Evolutionary conservation across 2,113 vertebrate species (phyloP), one percentile per base, ranked within the genome.

Genomic region (Perca flavescens): DNA sequence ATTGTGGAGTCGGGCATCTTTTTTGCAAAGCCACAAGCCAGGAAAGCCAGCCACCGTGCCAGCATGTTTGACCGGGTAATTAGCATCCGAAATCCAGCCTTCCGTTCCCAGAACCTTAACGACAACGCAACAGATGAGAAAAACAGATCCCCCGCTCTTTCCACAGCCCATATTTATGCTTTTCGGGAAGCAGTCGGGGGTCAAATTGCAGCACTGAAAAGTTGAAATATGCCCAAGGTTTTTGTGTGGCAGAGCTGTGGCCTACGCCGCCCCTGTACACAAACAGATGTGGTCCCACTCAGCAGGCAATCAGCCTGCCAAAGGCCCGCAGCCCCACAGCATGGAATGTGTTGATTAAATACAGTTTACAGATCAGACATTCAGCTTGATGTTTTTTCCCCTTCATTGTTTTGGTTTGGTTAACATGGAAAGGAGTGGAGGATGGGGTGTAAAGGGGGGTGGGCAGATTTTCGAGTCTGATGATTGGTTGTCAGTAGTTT

Each of bases 331-430:
- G 73, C 79, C 83, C 80, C 80, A 31, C 82, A 70, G 40, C 61
- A 8, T 5, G 70, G 91, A 94, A 91, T 93, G 92, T 91, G 90
- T 90, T 90, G 85, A 91, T 90, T 89, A 86, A 92, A 90, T 85
- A 80, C 73, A 80, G 84, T 87, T 88, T 84, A 75, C 82, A 73
- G 47, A 73, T 89, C 77, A 86, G 73, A 75, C 79, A 62, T 91
- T 88, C 77, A 63, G 69, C 53, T 68, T 71, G 46, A 46, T 81
- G 72, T 68, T 65, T 73, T 79, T 80, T 73, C 73, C 71, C 61
- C 61, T 46, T 73, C 77, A 79, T 91, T 89, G 88, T 84, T 89
- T 86, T 86, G 89, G 78, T 83, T 88, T 73, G 80, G 79, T 83
- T 68, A 64, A 69, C 66, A 69, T 82, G 78, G 34, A 73, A 71